Evolutionary conservation across 2,888 invertebrate species (phyloP).

Genomic region (Holacanthella duospinosa): DNA sequence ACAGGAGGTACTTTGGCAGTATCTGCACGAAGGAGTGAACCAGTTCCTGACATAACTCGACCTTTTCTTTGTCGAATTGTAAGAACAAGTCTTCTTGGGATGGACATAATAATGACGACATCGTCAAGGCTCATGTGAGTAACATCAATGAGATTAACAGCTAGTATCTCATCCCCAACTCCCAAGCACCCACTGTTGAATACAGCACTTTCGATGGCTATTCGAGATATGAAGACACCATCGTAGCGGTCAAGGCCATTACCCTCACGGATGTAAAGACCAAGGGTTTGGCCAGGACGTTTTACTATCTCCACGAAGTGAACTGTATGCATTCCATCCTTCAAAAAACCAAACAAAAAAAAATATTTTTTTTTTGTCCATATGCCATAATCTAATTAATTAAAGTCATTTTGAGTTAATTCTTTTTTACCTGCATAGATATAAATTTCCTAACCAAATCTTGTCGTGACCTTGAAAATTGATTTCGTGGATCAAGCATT

Average conservation of each 20-base stretch:
- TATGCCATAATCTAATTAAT: neutral
- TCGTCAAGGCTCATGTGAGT: constrained; percentile 96
- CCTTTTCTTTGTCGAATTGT: constrained; percentile 64
- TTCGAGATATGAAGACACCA: constrained; percentile 94
- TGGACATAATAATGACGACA: constrained; percentile 98
- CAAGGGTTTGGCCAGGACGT: constrained; percentile 94
- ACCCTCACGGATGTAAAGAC: constrained; percentile 96
- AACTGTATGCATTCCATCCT: constrained; percentile 67
- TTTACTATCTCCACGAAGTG: constrained; percentile 97
- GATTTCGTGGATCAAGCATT: constrained; percentile 67
- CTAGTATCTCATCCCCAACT: constrained; percentile 95
- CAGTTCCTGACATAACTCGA: constrained; percentile 19
- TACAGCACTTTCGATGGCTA: constrained; percentile 90
- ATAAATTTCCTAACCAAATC: constrained; percentile 81
- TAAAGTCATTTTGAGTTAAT: neutral
- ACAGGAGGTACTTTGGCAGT: constrained; percentile 57
- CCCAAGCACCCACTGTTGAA: constrained; percentile 88
- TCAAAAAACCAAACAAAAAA: constrained; percentile 22
- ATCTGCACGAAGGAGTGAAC: constrained; percentile 23
- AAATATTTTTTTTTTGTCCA: neutral
- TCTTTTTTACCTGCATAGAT: constrained; percentile 57
- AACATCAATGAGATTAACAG: constrained; percentile 95
- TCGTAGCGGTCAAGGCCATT: constrained; percentile 90
- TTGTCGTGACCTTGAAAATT: constrained; percentile 72
- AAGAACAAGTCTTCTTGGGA: constrained; percentile 86